These are phyloP conservation scores for Mythimna albipuncta DNA, from an alignment of 2,888 invertebrate genomes.

Conservation along the genomic window DNA sequence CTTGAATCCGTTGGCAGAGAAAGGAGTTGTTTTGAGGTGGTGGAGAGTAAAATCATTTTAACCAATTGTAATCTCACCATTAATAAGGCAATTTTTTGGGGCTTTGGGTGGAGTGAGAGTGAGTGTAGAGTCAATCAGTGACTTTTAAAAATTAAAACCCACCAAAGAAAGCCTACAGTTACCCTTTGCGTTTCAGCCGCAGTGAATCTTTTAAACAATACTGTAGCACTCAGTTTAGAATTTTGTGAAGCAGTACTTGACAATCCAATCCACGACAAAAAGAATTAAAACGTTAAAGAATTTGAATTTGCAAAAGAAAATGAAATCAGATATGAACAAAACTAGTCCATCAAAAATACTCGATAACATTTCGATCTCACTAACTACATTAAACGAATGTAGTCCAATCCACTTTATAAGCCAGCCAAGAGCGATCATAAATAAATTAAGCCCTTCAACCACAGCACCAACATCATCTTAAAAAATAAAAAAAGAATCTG, in stretches of 20 bases:
- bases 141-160: too few species aligned
- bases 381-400: conserved; percentile 50
- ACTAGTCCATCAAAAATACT: conserved; percentile 11
- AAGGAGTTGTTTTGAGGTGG: not conserved
- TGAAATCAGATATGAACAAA: not conserved
- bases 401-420: conserved; percentile 56
- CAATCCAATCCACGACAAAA: not conserved
- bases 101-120: too few species aligned
- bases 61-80: not conserved
- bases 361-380: conserved; percentile 15
- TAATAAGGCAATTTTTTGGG: too few species aligned
- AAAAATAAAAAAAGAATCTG: conserved; percentile 78
- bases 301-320: not conserved
- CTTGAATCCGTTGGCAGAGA: conserved; percentile 7
- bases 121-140: too few species aligned
- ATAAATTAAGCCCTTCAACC: conserved; percentile 71
- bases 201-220: too few species aligned
- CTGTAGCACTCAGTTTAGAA: not conserved
- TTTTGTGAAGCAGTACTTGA: not conserved
- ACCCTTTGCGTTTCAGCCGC: too few species aligned
- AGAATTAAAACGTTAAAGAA: not conserved
- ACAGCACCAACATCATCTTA: conserved; percentile 69
- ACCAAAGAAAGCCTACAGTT: too few species aligned
- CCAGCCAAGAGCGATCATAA: conserved; percentile 59
- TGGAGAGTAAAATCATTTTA: not conserved